Evolutionary conservation across 2,888 invertebrate genomes (phyloP), one percentile per base, ranked within the genome.

Genomic region (Lepeophtheirus nordmannii): DNA sequence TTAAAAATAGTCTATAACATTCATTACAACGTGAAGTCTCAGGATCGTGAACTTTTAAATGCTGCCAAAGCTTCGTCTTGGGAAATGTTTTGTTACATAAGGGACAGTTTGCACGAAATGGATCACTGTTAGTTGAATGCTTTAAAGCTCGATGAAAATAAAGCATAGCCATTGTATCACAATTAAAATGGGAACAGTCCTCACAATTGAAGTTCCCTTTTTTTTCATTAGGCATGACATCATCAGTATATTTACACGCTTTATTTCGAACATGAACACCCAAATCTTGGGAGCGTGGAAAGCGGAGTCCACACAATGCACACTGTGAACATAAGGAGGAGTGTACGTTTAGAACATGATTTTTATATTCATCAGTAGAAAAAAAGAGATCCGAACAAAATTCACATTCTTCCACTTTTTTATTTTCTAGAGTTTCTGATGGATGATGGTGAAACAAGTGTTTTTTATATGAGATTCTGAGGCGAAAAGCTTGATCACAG

Each of bases 221-320:
- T n/a, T 20, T n/a, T 39, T 39, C 40, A 10, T 17, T 62, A 9
- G n/a, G 10, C 1, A 22, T 1, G 1, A 22, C n/a, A 1, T 20
- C 23, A 11, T 56, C 30, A 1, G 30, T 23, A 14, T 37, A 9
- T 10, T 14, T 60, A 73, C 82, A 86, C 3, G 79, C 77, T 68
- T 82, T 82, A 68, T 78, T 77, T 67, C 82, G 78, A n/a, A 84
- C 79, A 72, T 89, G 89, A 12, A 81, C 80, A 0, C 85, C 82
- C 12, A 88, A 80, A 72, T 87, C 86, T 78, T 88, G 87, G 1
- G 85, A 79, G 0, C 86, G 77, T 0, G 82, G 79, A 72, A 88
- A 87, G 12, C 78, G 76, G 73, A 79, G 76, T 0, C 85, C 87
- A 71, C 89, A 89, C 70, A 81, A 81, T 0, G 83, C 80, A 72